These are phyloP conservation scores for Streptopelia turtur DNA, from an alignment of 2,797 vertebrate genomes.

Conservation along the genomic window DNA sequence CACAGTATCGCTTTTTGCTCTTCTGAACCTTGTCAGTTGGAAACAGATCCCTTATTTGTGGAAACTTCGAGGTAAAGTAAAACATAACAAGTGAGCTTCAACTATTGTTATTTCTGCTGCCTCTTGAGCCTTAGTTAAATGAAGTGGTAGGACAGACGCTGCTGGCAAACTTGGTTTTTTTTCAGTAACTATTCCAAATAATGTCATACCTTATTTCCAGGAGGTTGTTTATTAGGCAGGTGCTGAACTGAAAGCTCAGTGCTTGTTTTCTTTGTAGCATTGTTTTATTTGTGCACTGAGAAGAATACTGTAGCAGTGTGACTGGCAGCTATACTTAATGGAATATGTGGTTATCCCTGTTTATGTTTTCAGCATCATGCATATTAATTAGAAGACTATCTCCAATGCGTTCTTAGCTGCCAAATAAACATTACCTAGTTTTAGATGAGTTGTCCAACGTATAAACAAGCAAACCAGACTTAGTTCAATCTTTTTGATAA, in stretches of 20 bases:
- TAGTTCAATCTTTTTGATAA: slow-evolving; percentile 37
- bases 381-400: slow-evolving; percentile 69
- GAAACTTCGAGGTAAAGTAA: background rate
- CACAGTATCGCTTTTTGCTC: background rate
- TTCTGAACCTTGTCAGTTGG: background rate
- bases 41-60: background rate
- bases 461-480: slow-evolving; percentile 50
- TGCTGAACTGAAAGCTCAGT: slow-evolving; percentile 4
- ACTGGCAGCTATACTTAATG: slow-evolving; percentile 48
- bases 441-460: slow-evolving; percentile 40
- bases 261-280: background rate
- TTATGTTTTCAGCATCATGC: slow-evolving; percentile 41
- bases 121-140: background rate
- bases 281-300: background rate
- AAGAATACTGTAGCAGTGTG: background rate
- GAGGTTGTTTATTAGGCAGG: background rate
- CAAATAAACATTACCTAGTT: slow-evolving; percentile 32
- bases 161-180: background rate
- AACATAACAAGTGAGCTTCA: background rate
- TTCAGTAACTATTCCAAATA: background rate
- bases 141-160: background rate
- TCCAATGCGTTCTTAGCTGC: slow-evolving; percentile 17
- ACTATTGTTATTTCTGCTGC: background rate
- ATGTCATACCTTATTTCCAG: background rate
- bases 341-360: slow-evolving; percentile 49